Conservation (phyloP, 2,797 vertebrate species). For the Anguilla anguilla region DNA sequence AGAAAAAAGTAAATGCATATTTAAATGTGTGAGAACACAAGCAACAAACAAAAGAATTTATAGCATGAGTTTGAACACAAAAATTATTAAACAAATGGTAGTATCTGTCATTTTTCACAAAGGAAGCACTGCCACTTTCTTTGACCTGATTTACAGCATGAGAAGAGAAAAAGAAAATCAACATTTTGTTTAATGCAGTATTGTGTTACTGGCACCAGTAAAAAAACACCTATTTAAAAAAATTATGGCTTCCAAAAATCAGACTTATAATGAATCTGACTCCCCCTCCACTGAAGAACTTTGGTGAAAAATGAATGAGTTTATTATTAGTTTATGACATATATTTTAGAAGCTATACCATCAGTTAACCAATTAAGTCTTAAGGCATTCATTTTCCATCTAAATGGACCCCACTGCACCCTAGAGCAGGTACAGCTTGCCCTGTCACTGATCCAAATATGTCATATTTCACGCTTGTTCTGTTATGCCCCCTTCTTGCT, state of each 20-base stretch:
- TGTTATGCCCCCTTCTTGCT: conserved; percentile 60
- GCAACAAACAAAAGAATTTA: conserved; percentile 39
- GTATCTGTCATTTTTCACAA: conserved; percentile 26
- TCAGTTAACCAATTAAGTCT: conserved; percentile 47
- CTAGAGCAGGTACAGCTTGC: not conserved
- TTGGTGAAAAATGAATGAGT: conserved; percentile 21
- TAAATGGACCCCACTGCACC: conserved; percentile 16
- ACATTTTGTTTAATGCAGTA: conserved; percentile 23
- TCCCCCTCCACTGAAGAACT: not conserved
- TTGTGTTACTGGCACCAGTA: not conserved
- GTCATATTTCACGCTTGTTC: conserved; percentile 39
- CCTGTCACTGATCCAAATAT: conserved; percentile 31
- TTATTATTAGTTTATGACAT: conserved; percentile 33
- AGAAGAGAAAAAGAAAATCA: not conserved
- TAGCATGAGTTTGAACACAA: conserved; percentile 59
- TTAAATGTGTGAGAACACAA: conserved; percentile 31
- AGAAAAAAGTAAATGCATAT: conserved; percentile 52
- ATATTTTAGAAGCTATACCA: conserved; percentile 56
- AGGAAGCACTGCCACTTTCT: conserved; percentile 35
- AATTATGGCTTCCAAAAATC: conserved; percentile 17
- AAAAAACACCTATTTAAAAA: conserved; percentile 25
- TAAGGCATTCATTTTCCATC: conserved; percentile 35
- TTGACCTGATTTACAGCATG: conserved; percentile 21
- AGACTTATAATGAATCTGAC: conserved; percentile 1
- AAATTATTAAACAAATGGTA: conserved; percentile 44